These are phyloP conservation scores for Phalacrocorax pelagicus DNA, from an alignment of 2,113 vertebrate genomes.

Conservation along the genomic window DNA sequence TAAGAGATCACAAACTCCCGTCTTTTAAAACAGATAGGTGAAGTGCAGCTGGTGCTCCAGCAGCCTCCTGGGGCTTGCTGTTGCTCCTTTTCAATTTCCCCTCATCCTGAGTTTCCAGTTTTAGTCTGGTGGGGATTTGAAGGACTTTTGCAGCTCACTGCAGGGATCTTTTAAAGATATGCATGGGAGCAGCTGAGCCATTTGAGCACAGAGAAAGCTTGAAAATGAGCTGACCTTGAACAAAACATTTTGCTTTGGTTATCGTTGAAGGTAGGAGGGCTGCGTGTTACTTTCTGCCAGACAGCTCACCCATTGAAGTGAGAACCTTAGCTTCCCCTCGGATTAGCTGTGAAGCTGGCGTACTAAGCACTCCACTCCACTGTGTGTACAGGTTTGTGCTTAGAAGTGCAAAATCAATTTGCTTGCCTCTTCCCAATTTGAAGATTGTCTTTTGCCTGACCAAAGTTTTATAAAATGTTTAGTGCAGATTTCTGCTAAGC, in stretches of 20 bases:
- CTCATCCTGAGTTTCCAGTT: slow-evolving; percentile 8
- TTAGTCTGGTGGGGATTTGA: slow-evolving; percentile 35
- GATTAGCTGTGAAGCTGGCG: neutral
- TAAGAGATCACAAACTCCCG: neutral
- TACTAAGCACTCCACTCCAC: neutral
- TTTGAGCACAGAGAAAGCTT: neutral
- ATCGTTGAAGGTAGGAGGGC: neutral
- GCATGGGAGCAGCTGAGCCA: slow-evolving; percentile 5
- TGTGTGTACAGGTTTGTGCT: neutral
- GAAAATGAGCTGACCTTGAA: slow-evolving; percentile 47
- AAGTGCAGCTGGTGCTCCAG: neutral
- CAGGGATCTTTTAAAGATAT: slow-evolving; percentile 28
- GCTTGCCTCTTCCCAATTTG: neutral
- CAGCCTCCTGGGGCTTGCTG: neutral
- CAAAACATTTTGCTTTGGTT: slow-evolving; percentile 46
- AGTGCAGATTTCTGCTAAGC: neutral
- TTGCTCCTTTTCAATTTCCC: slow-evolving; percentile 27
- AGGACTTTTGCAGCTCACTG: slow-evolving; percentile 20
- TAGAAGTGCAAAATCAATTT: neutral
- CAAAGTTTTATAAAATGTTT: neutral
- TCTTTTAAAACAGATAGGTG: neutral
- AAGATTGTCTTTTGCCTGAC: neutral
- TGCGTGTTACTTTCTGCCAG: neutral
- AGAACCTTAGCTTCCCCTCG: neutral
- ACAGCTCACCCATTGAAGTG: neutral